These are phyloP conservation scores for Nomia melanderi DNA, from an alignment of 1,140 invertebrate species.

Conservation along the genomic window DNA sequence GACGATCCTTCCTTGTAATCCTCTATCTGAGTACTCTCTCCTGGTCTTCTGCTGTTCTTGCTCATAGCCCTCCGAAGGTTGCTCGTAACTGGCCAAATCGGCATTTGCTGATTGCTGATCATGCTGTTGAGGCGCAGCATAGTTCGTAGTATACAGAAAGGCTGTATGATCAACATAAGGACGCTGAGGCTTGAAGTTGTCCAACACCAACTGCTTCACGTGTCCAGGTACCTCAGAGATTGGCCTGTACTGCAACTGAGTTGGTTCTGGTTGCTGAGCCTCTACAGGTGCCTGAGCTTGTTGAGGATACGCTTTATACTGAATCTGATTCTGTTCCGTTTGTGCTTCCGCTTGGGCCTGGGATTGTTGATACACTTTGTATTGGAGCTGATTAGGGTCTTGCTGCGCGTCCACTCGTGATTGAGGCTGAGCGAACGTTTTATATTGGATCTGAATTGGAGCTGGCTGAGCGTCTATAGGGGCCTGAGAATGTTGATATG, in stretches of 20 bases:
- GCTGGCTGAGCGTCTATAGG: no score
- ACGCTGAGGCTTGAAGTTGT: conserved; percentile 69
- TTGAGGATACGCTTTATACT: conserved; percentile 9
- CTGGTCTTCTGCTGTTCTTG: conserved; percentile 15
- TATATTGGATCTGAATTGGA: conserved; percentile 4
- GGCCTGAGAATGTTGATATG: no score
- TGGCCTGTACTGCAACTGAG: conserved; percentile 66
- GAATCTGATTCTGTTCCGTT: background rate
- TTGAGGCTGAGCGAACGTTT: conserved; percentile 15
- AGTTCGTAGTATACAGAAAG: conserved; percentile 66
- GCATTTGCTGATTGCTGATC: conserved; percentile 25
- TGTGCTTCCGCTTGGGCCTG: background rate
- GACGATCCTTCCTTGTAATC: conserved; percentile 41
- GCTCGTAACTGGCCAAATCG: conserved; percentile 11
- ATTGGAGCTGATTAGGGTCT: conserved; percentile 1
- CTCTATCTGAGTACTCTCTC: conserved; percentile 20
- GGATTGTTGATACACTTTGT: conserved; percentile 19
- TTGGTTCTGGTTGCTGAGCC: background rate
- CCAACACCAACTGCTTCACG: conserved; percentile 70
- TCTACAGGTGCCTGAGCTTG: conserved; percentile 3
- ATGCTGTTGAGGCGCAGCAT: conserved; percentile 22
- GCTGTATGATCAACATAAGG: conserved; percentile 73
- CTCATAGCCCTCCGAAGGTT: conserved; percentile 20
- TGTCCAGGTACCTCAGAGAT: conserved; percentile 69
- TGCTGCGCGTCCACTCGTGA: conserved; percentile 7